These are phyloP conservation scores for Hydractinia symbiolongicarpus DNA, from an alignment of 30 jellyfish, hydroid and myxozoan genomes.

Conservation along the genomic window DNA sequence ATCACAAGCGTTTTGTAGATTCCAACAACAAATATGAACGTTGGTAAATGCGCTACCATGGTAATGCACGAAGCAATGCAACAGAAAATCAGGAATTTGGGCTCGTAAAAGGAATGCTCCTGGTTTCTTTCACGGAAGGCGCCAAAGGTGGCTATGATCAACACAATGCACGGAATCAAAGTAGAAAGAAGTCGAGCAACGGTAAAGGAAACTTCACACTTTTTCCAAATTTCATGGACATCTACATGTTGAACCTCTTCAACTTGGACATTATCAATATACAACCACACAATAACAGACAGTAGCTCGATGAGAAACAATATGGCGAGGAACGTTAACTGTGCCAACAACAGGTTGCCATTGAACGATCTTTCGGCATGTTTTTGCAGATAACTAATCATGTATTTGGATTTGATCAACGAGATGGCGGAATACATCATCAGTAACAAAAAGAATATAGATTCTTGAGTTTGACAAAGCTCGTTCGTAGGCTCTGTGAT, in stretches of 20 bases:
- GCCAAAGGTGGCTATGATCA: conserved; percentile 43
- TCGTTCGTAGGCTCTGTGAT: conserved; percentile 46
- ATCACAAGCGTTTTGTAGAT: conserved; percentile 62
- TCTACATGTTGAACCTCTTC: conserved; percentile 28
- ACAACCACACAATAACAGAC: conserved; percentile 42
- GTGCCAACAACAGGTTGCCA: conserved; percentile 13
- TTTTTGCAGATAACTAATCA: conserved; percentile 19
- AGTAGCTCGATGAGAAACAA: conserved; percentile 36
- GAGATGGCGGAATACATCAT: conserved; percentile 33
- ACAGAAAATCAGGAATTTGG: conserved; percentile 69
- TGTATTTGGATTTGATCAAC: conserved; percentile 28
- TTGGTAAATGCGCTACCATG: conserved; percentile 72
- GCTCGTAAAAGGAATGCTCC: conserved; percentile 71
- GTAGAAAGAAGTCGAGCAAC: conserved; percentile 49
- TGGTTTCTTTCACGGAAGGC: conserved; percentile 66
- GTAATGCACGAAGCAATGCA: conserved; percentile 55
- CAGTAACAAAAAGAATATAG: conserved; percentile 45
- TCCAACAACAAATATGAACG: conserved; percentile 82
- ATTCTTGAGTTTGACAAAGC: conserved; percentile 48
- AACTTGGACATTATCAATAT: conserved; percentile 41
- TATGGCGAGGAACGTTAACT: conserved; percentile 19
- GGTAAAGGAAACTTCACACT: conserved; percentile 55
- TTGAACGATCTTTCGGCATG: conserved; percentile 19
- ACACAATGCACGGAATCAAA: conserved; percentile 39
- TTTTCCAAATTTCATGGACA: conserved; percentile 27